Evolutionary conservation across 1,140 invertebrate species (phyloP).

Genomic region (Drosophila chauvacae): DNA sequence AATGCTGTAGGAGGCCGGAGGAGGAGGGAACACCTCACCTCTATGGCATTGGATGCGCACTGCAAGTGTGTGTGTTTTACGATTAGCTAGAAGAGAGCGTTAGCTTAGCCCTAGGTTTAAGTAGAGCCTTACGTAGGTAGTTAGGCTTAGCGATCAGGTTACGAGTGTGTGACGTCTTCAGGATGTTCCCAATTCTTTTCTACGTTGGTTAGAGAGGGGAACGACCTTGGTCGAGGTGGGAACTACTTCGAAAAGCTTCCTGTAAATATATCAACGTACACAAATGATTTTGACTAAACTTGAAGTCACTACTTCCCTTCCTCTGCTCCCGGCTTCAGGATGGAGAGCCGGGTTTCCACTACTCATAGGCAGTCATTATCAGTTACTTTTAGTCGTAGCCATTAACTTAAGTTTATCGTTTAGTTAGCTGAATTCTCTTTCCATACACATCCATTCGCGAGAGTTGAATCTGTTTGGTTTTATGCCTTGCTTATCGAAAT

Average conservation of each 20-base stretch:
- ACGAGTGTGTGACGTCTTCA: conserved; percentile 18
- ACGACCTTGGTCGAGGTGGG: no score
- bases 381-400: conserved; percentile 37
- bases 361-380: conserved; percentile 69
- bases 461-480: conserved; percentile 7
- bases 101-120: conserved; percentile 58
- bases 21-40: conserved; percentile 3
- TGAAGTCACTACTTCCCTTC: conserved; percentile 5
- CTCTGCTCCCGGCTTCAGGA: conserved; percentile 1
- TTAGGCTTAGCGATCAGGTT: conserved; percentile 48
- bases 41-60: conserved; percentile 50
- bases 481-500: conserved; percentile 28
- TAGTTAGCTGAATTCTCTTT: conserved; percentile 54
- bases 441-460: conserved; percentile 31
- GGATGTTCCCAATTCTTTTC: conserved; percentile 30
- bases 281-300: conserved; percentile 7
- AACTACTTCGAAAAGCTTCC: conserved; percentile 47
- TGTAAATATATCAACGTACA: conserved; percentile 28
- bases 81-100: conserved; percentile 51
- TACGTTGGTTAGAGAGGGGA: not conserved
- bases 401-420: conserved; percentile 38
- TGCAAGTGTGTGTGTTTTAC: conserved; percentile 58
- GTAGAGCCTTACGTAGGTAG: conserved; percentile 53
- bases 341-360: conserved; percentile 22
- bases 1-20: conserved; percentile 67